Conservation (phyloP, 2,113 vertebrate genomes). For the Hepsetus odoe region DNA sequence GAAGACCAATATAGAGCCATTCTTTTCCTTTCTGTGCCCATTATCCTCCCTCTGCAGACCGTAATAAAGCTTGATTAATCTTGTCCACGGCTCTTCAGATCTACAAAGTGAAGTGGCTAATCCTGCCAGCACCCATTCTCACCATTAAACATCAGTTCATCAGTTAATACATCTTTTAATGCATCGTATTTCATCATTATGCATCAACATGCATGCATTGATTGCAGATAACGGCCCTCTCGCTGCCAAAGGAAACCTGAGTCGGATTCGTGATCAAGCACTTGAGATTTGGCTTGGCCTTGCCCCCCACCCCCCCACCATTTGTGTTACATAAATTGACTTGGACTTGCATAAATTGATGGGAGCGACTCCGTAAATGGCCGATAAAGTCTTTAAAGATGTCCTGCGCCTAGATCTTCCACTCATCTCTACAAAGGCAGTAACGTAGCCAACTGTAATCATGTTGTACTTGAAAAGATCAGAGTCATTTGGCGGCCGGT, state of each 20-base stretch:
- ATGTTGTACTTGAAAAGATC: conserved; percentile 71
- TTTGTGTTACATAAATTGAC: background rate
- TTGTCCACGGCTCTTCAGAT: background rate
- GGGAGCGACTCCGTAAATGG: background rate
- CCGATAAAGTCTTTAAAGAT: background rate
- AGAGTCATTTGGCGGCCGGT: conserved; percentile 60
- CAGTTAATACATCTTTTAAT: background rate
- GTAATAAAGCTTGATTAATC: conserved; percentile 4
- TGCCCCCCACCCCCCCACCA: background rate
- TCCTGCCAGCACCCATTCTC: background rate
- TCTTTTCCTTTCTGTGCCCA: no score
- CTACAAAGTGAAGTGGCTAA: background rate
- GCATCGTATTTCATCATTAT: background rate
- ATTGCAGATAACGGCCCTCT: background rate
- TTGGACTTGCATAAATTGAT: background rate
- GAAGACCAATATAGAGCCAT: no score
- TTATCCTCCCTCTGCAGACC: no score
- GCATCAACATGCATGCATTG: background rate
- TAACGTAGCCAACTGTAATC: conserved; percentile 54
- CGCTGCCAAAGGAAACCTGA: background rate
- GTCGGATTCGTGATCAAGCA: background rate
- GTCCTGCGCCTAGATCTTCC: conserved; percentile 8
- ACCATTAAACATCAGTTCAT: background rate
- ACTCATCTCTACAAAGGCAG: background rate
- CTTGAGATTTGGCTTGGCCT: background rate